Evolutionary conservation across 2,888 invertebrate genomes (phyloP).

Genomic region (Philereme vetulata): DNA sequence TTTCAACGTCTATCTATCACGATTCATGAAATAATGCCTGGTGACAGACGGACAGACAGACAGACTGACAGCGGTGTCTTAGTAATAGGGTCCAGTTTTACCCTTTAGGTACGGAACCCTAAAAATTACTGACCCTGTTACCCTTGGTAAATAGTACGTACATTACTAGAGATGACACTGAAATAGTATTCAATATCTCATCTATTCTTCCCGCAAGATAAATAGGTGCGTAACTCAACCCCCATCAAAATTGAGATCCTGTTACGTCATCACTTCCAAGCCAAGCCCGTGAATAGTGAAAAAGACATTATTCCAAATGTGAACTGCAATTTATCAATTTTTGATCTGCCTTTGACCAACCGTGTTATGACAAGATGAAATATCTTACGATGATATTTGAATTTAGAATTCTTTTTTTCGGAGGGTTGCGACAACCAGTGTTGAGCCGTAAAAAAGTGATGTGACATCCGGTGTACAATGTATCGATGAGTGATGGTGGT

Average conservation of each 20-base stretch:
- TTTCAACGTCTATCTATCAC: too few relatives aligned
- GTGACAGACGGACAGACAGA: too few relatives aligned
- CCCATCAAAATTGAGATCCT: conserved; percentile 58
- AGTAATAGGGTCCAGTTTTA: too few relatives aligned
- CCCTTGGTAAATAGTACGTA: too few relatives aligned
- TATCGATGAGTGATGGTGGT: conserved; percentile 69
- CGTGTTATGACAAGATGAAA: conserved; percentile 83
- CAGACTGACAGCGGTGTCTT: too few relatives aligned
- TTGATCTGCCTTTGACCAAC: conserved; percentile 78
- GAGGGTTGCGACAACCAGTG: conserved; percentile 46
- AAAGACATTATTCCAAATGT: conserved; percentile 82
- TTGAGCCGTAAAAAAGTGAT: conserved; percentile 58
- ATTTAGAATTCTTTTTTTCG: conserved; percentile 60
- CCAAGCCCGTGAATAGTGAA: conserved; percentile 70
- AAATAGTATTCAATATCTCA: conserved; percentile 20
- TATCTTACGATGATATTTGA: conserved; percentile 79
- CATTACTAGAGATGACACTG: neutral
- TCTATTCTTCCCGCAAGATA: conserved; percentile 30
- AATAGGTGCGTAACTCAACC: conserved; percentile 41
- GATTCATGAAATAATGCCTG: too few relatives aligned
- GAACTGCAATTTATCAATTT: conserved; percentile 81
- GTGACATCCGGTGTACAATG: conserved; percentile 74
- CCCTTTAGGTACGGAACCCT: too few relatives aligned
- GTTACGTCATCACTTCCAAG: conserved; percentile 74
- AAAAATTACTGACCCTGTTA: too few relatives aligned